Percentiles rank a stretch among this genome's conserved stretches.
Evolutionary conservation across 2,113 vertebrate species (phyloP).

Genomic region (Campylomormyrus numenius): DNA sequence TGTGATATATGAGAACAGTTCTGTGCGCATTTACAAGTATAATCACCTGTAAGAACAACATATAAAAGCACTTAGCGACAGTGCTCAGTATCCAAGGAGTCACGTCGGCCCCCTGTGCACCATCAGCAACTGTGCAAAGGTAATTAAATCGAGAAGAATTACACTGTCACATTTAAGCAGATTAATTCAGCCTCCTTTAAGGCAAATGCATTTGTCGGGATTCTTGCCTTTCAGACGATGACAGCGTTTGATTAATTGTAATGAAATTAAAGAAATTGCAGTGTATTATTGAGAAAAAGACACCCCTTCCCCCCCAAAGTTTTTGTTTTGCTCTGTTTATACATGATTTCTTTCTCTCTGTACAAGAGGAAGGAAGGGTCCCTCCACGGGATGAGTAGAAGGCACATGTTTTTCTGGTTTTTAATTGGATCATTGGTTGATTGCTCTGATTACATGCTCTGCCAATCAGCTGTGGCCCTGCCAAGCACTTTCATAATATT

Average conservation of each 20-base stretch:
- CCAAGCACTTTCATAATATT: neutral
- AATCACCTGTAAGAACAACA: neutral
- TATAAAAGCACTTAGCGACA: neutral
- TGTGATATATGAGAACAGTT: neutral
- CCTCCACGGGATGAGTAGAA: neutral
- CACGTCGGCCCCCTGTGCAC: neutral
- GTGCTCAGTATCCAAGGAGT: neutral
- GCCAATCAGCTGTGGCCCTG: neutral
- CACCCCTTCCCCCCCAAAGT: neutral
- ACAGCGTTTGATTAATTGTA: neutral
- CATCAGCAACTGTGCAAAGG: constrained; percentile 1
- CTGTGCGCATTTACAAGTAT: constrained; percentile 6
- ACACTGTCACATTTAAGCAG: neutral
- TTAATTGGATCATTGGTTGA: constrained; percentile 5
- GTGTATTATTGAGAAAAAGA: neutral
- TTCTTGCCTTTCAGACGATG: constrained; percentile 9
- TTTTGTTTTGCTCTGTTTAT: neutral
- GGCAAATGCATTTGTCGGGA: neutral
- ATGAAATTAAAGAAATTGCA: neutral
- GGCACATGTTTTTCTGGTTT: neutral
- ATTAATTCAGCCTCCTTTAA: constrained; percentile 12
- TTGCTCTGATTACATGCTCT: neutral
- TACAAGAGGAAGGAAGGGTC: neutral
- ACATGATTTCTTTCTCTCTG: neutral
- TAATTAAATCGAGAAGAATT: constrained; percentile 14